phyloP scores from a whole-genome alignment of 2,888 invertebrate species.

The Carabus problematicus region DNA sequence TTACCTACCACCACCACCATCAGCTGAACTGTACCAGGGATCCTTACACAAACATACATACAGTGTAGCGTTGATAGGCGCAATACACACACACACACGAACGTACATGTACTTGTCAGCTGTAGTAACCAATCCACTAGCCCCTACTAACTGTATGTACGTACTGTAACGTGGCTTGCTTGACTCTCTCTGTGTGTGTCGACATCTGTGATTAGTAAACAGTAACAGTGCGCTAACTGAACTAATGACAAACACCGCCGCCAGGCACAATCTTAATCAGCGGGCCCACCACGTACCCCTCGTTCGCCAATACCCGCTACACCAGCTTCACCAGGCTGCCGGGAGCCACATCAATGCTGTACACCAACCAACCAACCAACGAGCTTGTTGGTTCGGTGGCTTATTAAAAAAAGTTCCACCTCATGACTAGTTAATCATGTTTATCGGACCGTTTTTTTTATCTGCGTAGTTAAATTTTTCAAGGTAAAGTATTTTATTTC shows the following conservation, averaged over 20 bases:
- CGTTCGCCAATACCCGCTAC: constrained; percentile 24
- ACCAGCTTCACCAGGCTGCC: neutral
- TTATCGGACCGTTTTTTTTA: constrained; percentile 32
- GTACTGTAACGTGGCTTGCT: neutral
- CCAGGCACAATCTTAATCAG: constrained; percentile 42
- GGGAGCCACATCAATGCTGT: constrained; percentile 34
- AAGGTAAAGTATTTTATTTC: constrained; percentile 33
- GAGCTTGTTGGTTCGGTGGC: constrained; percentile 19
- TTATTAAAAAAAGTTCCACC: constrained; percentile 37
- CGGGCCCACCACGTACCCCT: constrained; percentile 20
- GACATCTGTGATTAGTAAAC: constrained; percentile 43
- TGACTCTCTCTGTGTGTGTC: neutral
- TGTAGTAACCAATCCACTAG: neutral
- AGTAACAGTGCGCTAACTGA: constrained; percentile 41
- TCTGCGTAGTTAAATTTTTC: constrained; percentile 31
- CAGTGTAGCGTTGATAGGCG: too few species aligned
- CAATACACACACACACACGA: constrained; percentile 6
- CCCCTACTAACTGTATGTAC: neutral
- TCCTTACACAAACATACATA: too few species aligned
- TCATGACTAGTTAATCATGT: constrained; percentile 36
- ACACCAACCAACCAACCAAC: constrained; percentile 7
- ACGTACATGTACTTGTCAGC: neutral
- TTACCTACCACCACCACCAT: constrained; percentile 16
- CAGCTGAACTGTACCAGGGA: too few species aligned
- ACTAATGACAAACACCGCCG: constrained; percentile 43